Conservation (phyloP, 2,888 invertebrate genomes). For the Vandiemenella viatica region DNA sequence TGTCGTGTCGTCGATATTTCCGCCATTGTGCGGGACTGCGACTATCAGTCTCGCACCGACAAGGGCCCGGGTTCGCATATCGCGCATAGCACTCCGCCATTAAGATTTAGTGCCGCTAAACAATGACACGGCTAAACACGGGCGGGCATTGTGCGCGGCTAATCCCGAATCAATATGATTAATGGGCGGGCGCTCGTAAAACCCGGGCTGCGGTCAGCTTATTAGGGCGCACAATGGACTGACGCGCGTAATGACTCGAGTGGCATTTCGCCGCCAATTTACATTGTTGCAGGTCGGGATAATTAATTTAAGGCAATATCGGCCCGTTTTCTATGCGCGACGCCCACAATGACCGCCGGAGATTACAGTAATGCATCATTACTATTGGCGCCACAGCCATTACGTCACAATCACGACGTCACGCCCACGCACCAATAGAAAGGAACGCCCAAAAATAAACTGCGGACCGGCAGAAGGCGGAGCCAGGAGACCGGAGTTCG, state of each 20-base stretch:
- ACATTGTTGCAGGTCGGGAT: constrained; percentile 5
- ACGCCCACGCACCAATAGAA: too few species aligned
- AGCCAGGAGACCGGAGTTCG: too few species aligned
- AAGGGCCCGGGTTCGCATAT: too few species aligned
- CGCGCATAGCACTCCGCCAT: too few species aligned
- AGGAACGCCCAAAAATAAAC: too few species aligned
- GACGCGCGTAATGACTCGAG: constrained; percentile 7
- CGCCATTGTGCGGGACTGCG: too few species aligned
- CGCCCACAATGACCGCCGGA: background rate
- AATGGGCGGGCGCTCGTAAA: constrained; percentile 8
- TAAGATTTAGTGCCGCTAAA: background rate
- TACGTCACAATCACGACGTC: too few species aligned
- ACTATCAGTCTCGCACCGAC: too few species aligned
- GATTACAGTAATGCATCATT: constrained; percentile 9
- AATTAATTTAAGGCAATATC: constrained; percentile 10
- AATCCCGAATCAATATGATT: constrained; percentile 7
- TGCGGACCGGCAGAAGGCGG: too few species aligned
- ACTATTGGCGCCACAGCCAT: background rate
- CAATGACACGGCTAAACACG: constrained; percentile 1
- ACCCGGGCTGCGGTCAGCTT: constrained; percentile 1
- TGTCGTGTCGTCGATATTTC: too few species aligned
- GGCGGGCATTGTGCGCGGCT: constrained; percentile 1
- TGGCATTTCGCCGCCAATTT: constrained; percentile 5
- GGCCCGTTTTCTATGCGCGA: constrained; percentile 7
- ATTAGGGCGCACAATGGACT: constrained; percentile 4